Evolutionary conservation across 2,797 vertebrate genomes (phyloP).

Genomic region (Semaprochilodus insignis): DNA sequence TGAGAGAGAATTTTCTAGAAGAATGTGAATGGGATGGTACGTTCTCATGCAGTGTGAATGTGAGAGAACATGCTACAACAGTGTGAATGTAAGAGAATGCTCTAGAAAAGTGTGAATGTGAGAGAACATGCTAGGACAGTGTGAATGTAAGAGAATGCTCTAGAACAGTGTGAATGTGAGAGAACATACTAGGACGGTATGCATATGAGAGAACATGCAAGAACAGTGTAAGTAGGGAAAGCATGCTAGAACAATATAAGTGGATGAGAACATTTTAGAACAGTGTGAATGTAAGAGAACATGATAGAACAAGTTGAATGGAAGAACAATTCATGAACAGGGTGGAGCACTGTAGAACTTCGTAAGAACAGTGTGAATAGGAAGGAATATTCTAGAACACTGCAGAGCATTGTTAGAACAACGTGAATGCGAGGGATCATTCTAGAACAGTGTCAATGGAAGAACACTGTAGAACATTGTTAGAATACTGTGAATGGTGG

Average conservation of each 20-base stretch:
- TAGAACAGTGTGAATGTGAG: background rate
- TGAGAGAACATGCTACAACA: background rate
- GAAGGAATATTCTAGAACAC: too few species aligned
- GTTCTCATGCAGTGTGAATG: too few species aligned
- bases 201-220: background rate
- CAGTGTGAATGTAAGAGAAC: background rate
- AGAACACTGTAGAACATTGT: too few species aligned
- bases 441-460: too few species aligned
- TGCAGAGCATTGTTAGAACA: too few species aligned
- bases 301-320: background rate
- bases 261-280: background rate
- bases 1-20: background rate
- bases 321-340: background rate
- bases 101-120: background rate
- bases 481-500: too few species aligned
- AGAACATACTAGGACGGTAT: background rate
- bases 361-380: too few species aligned
- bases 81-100: background rate
- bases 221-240: background rate
- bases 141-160: background rate
- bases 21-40: too few species aligned
- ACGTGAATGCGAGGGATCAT: too few species aligned
- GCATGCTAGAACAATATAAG: background rate
- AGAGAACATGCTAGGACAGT: background rate
- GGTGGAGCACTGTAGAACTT: too few species aligned